Conservation (phyloP, 2,113 vertebrate species). For the Callorhinus ursinus region DNA sequence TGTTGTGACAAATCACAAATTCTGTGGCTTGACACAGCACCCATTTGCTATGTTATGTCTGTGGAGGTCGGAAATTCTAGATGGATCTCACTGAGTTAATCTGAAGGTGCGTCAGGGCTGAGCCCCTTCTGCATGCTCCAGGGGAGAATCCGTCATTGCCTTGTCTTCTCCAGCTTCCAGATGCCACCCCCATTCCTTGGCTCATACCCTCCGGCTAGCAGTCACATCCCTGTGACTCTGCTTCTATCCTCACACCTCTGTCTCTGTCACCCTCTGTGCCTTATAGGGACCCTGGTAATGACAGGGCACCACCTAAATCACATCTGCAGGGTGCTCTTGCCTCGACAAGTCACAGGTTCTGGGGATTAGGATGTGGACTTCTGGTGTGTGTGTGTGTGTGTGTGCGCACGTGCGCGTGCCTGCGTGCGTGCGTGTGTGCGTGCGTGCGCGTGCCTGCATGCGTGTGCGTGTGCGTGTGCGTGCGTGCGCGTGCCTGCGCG, state of each 20-base stretch:
- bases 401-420: too few relatives aligned
- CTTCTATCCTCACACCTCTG: not conserved
- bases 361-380: rapidly evolving
- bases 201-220: rapidly evolving
- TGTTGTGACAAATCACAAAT: not conserved
- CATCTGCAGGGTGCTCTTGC: not conserved
- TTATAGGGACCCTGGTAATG: not conserved
- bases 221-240: too few relatives aligned
- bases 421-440: not conserved
- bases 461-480: too few relatives aligned
- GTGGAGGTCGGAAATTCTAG: not conserved
- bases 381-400: not conserved
- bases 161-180: not conserved
- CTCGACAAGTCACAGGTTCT: rapidly evolving
- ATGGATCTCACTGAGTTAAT: rapidly evolving
- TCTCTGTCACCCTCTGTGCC: not conserved
- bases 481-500: too few relatives aligned
- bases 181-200: not conserved
- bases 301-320: rapidly evolving
- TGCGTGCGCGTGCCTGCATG: too few relatives aligned
- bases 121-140: not conserved
- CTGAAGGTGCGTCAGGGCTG: rapidly evolving
- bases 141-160: too few relatives aligned
- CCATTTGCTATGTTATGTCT: rapidly evolving
- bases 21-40: not conserved